Percentiles rank a stretch among this genome's conserved stretches.
Conservation (phyloP, 2,888 invertebrate species). For the Agrochola lota region DNA sequence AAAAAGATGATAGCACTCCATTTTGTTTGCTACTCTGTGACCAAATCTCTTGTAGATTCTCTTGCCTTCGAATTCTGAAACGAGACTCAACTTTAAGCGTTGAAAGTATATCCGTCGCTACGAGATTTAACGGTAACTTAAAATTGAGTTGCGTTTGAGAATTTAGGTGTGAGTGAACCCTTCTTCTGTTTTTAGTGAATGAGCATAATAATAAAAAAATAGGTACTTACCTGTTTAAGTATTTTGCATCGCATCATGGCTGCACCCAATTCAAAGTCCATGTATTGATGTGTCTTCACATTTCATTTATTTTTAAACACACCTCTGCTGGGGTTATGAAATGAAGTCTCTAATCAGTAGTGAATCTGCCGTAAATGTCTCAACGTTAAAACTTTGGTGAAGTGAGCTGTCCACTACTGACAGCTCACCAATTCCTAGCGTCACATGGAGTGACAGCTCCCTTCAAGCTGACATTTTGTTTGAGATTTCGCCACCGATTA, state of each 20-base stretch:
- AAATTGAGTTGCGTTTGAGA: constrained; percentile 2
- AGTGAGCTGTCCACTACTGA: too few species aligned
- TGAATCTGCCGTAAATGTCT: not conserved
- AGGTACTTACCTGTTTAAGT: not conserved
- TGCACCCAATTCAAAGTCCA: constrained; percentile 4
- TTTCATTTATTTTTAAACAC: not conserved
- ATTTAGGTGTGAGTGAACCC: not conserved
- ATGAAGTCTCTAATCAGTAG: not conserved
- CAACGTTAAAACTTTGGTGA: not conserved
- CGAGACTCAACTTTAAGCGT: not conserved
- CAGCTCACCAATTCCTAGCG: too few species aligned
- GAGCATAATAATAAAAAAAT: constrained; percentile 3
- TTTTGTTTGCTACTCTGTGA: constrained; percentile 30
- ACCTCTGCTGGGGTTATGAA: not conserved
- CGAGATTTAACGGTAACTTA: not conserved
- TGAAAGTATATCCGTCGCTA: not conserved
- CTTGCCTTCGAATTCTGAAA: constrained; percentile 3
- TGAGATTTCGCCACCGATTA: not conserved
- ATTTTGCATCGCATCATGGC: constrained; percentile 16
- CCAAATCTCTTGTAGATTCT: not conserved
- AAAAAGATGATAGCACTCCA: not conserved
- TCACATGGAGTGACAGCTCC: not conserved
- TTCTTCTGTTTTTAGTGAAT: constrained; percentile 24
- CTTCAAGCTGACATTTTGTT: not conserved
- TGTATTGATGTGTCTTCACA: not conserved